phyloP scores from a whole-genome alignment of 2,797 vertebrate species.

The Macrochelys suwanniensis region DNA sequence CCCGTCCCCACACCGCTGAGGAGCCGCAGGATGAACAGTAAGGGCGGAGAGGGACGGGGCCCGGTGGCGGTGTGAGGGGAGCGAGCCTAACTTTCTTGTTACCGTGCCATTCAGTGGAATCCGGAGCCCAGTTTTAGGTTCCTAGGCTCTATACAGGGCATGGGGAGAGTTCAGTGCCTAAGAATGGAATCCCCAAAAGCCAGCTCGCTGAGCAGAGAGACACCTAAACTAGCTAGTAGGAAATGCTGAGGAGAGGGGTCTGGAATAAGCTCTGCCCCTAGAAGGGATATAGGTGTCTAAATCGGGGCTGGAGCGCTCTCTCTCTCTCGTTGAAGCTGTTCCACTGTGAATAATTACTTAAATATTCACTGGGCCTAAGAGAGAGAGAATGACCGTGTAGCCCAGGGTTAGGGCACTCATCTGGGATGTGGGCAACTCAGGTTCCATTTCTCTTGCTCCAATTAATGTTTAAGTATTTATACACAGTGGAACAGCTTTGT shows the following conservation, averaged over 20 bases:
- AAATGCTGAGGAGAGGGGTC: neutral
- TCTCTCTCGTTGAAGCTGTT: neutral
- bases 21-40: conserved; percentile 74
- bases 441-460: neutral
- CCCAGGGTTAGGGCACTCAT: neutral
- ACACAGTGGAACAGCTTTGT: too few species aligned
- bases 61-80: accelerated
- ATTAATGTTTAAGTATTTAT: neutral
- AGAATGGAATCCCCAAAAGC: too few species aligned
- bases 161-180: too few species aligned
- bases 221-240: neutral
- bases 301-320: neutral
- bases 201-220: too few species aligned
- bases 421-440: neutral
- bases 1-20: neutral
- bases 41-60: neutral
- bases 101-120: neutral
- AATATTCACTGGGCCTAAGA: neutral
- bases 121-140: neutral
- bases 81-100: neutral
- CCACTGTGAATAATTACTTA: neutral
- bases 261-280: neutral
- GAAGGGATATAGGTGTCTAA: neutral
- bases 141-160: neutral
- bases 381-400: neutral